phyloP scores from a whole-genome alignment of 2,888 invertebrate species.

The Amorpha juglandis region DNA sequence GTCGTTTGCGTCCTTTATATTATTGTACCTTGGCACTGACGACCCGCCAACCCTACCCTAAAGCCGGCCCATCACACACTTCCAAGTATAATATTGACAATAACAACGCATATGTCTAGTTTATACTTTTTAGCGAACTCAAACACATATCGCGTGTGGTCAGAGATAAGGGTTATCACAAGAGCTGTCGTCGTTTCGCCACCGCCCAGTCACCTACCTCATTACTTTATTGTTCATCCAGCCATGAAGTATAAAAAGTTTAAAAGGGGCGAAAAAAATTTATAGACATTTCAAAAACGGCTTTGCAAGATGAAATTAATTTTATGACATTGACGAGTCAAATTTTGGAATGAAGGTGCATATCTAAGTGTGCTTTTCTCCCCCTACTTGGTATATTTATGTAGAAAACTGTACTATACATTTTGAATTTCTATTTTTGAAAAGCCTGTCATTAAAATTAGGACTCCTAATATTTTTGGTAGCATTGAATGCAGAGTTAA shows the following conservation, averaged over 20 bases:
- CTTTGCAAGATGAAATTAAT: slow-evolving; percentile 10
- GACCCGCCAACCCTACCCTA: not conserved
- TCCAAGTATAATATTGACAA: slow-evolving; percentile 16
- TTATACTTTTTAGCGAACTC: not conserved
- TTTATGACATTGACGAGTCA: slow-evolving; percentile 23
- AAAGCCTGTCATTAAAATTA: no score
- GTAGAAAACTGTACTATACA: no score
- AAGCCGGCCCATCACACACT: not conserved
- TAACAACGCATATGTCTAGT: slow-evolving; percentile 37
- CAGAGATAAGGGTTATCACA: slow-evolving; percentile 78
- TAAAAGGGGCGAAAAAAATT: slow-evolving; percentile 36
- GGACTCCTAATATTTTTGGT: no score
- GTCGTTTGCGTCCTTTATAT: no score
- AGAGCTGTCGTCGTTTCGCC: slow-evolving; percentile 69
- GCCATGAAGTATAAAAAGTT: slow-evolving; percentile 59
- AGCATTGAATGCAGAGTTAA: no score
- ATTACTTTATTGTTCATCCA: slow-evolving; percentile 78
- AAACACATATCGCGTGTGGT: slow-evolving; percentile 66
- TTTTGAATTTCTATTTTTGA: no score
- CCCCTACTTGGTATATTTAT: not conserved
- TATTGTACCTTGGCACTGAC: no score
- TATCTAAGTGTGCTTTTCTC: not conserved
- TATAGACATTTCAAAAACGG: slow-evolving; percentile 21
- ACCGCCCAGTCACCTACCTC: slow-evolving; percentile 62
- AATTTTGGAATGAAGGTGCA: slow-evolving; percentile 4